Percentiles rank a stretch among this genome's conserved stretches.
Evolutionary conservation across 2,888 invertebrate genomes (phyloP).

Genomic region (Adineta ricciae): DNA sequence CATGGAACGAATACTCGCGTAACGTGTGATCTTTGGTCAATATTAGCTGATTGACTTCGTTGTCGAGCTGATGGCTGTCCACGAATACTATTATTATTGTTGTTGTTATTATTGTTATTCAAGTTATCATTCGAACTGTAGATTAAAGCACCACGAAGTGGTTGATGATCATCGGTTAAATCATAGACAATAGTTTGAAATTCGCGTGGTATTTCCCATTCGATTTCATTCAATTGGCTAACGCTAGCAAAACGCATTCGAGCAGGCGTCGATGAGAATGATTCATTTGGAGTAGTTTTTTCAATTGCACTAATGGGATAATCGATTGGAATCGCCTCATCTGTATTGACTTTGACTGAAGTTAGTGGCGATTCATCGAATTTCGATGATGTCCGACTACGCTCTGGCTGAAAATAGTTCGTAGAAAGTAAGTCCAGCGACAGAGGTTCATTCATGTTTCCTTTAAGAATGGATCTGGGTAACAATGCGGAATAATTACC

Average conservation of each 20-base stretch:
- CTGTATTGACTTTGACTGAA: slow-evolving; percentile 16
- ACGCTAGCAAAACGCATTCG: not conserved
- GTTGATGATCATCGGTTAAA: not conserved
- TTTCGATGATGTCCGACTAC: slow-evolving; percentile 11
- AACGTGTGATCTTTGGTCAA: not conserved
- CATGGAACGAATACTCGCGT: slow-evolving; percentile 4
- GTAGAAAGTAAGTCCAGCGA: not conserved
- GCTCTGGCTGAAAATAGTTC: not conserved
- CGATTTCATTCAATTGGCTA: slow-evolving; percentile 4
- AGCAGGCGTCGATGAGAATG: not conserved
- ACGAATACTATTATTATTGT: not conserved
- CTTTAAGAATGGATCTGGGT: slow-evolving; percentile 1
- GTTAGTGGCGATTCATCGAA: not conserved
- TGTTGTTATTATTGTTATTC: slow-evolving; percentile 17
- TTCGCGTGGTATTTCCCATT: slow-evolving; percentile 14
- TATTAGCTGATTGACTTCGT: not conserved
- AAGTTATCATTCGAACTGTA: not conserved
- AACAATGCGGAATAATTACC: not conserved
- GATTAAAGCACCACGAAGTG: not conserved
- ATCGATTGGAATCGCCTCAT: not conserved
- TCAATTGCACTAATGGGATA: not conserved
- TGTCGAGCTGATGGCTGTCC: not conserved
- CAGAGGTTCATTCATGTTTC: not conserved
- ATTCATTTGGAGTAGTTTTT: not conserved
- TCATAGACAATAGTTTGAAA: slow-evolving; percentile 15